Conservation (phyloP, 1,140 invertebrate genomes). For the Gonatopus flavifemur region DNA sequence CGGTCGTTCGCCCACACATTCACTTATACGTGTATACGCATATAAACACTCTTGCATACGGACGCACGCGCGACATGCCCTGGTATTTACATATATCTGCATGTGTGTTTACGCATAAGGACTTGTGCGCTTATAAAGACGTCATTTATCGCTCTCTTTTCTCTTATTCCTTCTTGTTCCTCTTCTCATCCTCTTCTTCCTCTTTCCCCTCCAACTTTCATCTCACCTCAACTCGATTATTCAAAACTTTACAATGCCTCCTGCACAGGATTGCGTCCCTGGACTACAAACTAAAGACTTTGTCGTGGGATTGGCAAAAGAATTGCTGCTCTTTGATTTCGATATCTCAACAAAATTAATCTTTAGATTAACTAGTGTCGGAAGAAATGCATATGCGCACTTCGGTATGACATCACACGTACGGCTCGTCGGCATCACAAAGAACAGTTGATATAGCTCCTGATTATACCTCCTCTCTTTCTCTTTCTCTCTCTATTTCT, state of each 20-base stretch:
- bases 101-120: background rate
- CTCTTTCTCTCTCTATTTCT: slow-evolving; percentile 10
- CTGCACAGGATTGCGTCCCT: no score
- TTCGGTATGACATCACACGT: no score
- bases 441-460: no score
- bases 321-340: background rate
- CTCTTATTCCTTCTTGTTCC: no score
- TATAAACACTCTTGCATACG: no score
- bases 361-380: no score
- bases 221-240: slow-evolving; percentile 40
- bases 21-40: slow-evolving; percentile 22
- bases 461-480: slow-evolving; percentile 2
- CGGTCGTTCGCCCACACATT: slow-evolving; percentile 21
- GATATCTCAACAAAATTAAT: slow-evolving; percentile 4
- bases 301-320: slow-evolving; percentile 1
- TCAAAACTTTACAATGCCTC: slow-evolving; percentile 42
- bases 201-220: no score
- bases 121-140: slow-evolving; percentile 47
- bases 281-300: no score
- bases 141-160: slow-evolving; percentile 43
- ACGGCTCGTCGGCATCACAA: no score
- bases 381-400: no score
- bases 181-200: no score
- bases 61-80: slow-evolving; percentile 2
- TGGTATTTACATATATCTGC: background rate